phyloP scores from a whole-genome alignment of 2,113 vertebrate species.

The Syngnathus scovelli region DNA sequence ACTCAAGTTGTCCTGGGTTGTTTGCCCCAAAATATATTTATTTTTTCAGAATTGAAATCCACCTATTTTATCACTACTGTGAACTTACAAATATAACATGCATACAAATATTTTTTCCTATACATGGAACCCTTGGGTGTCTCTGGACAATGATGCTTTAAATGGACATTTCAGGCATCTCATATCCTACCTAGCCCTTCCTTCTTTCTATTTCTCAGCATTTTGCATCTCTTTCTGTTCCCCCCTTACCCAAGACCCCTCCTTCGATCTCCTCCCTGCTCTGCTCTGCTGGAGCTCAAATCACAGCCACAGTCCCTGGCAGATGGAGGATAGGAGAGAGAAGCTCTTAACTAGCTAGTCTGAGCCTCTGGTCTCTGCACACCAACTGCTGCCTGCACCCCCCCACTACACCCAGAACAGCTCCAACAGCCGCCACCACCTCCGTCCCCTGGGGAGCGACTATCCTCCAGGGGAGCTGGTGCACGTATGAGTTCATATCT shows the following conservation, averaged over 20 bases:
- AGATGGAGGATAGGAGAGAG: slow-evolving; percentile 73
- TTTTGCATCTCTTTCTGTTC: slow-evolving; percentile 1
- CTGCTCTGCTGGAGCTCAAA: slow-evolving; percentile 74
- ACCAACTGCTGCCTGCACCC: slow-evolving; percentile 72
- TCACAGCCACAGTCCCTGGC: slow-evolving; percentile 68
- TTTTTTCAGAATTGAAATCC: neutral
- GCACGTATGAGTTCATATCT: slow-evolving; percentile 62
- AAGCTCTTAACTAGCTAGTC: slow-evolving; percentile 72
- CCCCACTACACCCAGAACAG: slow-evolving; percentile 55
- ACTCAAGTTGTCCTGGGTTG: no score
- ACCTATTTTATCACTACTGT: neutral
- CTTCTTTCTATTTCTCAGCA: slow-evolving; percentile 26
- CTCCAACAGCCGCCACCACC: slow-evolving; percentile 45
- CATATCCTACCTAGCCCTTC: neutral
- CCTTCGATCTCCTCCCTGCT: slow-evolving; percentile 69
- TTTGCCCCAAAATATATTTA: neutral
- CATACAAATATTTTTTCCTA: neutral
- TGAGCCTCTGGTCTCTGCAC: slow-evolving; percentile 70
- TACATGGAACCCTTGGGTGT: neutral
- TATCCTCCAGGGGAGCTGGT: slow-evolving; percentile 58
- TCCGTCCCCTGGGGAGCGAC: slow-evolving; percentile 45
- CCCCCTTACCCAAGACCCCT: slow-evolving; percentile 15
- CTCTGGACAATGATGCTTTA: neutral
- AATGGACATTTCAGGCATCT: slow-evolving; percentile 11
- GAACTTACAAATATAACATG: neutral